Evolutionary conservation across 2,797 vertebrate species (phyloP).

Genomic region (Amphiprion clarkii): DNA sequence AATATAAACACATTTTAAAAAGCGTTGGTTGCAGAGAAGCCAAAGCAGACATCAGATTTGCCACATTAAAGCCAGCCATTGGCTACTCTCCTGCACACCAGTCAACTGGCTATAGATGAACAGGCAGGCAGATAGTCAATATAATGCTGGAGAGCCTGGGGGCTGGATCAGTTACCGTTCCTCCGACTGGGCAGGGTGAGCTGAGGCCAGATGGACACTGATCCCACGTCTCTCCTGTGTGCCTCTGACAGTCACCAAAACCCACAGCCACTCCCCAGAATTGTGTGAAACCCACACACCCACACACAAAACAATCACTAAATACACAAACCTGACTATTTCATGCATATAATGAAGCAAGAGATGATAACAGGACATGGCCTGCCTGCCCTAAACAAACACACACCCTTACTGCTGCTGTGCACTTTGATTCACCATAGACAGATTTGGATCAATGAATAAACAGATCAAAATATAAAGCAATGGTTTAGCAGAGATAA

Average conservation of each 20-base stretch:
- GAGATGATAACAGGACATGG: constrained; percentile 33
- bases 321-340: constrained; percentile 10
- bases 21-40: not conserved
- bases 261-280: constrained; percentile 36
- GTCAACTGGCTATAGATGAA: constrained; percentile 30
- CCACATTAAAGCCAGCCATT: constrained; percentile 7
- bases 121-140: constrained; percentile 59
- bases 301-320: constrained; percentile 16
- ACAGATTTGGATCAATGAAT: constrained; percentile 19
- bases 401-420: constrained; percentile 14
- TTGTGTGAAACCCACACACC: constrained; percentile 11
- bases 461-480: constrained; percentile 20
- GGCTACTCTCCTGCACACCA: constrained; percentile 19
- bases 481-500: not conserved
- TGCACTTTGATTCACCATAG: constrained; percentile 12
- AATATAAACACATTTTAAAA: constrained; percentile 6
- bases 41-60: constrained; percentile 30
- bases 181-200: constrained; percentile 56
- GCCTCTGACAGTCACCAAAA: constrained; percentile 22
- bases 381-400: constrained; percentile 26
- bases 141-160: constrained; percentile 48
- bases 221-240: constrained; percentile 41
- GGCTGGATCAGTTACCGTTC: constrained; percentile 65
- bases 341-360: not conserved
- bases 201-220: constrained; percentile 60